Evolutionary conservation across 1,140 invertebrate genomes (phyloP).

Genomic region (Mycetomoellerius zeteki): DNA sequence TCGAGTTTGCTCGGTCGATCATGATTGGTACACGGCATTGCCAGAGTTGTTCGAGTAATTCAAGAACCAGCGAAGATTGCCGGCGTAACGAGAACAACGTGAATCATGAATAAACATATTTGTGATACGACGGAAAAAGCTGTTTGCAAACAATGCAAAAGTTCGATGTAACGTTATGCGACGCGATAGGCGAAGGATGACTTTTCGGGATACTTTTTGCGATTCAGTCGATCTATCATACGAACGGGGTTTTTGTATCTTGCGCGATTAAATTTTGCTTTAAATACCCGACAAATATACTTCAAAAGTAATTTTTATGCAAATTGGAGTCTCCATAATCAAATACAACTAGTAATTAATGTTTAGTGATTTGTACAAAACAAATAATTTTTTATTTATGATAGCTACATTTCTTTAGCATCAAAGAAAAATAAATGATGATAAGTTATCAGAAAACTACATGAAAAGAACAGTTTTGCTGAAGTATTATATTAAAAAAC

Average conservation of each 20-base stretch:
- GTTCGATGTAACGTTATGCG: conserved; percentile 23
- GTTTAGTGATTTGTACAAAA: background rate
- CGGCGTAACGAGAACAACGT: background rate
- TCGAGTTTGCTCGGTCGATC: conserved; percentile 33
- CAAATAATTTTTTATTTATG: conserved; percentile 7
- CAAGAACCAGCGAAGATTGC: conserved; percentile 17
- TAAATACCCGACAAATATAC: background rate
- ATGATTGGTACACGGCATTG: conserved; percentile 33
- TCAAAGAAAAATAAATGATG: background rate
- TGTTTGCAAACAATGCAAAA: conserved; percentile 54
- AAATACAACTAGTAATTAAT: background rate
- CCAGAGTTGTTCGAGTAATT: conserved; percentile 27
- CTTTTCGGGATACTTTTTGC: conserved; percentile 7
- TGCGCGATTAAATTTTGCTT: background rate
- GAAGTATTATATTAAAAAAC: no score
- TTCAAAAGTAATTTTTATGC: background rate
- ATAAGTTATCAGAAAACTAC: background rate
- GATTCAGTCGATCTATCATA: background rate
- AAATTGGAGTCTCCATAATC: conserved; percentile 1
- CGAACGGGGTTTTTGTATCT: background rate
- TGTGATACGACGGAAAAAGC: conserved; percentile 50
- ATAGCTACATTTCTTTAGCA: background rate
- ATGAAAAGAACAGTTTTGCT: no score
- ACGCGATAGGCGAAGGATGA: conserved; percentile 3
- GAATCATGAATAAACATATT: conserved; percentile 45